phyloP scores from a whole-genome alignment of 2,797 vertebrate species.

The Crocidura indochinensis region DNA sequence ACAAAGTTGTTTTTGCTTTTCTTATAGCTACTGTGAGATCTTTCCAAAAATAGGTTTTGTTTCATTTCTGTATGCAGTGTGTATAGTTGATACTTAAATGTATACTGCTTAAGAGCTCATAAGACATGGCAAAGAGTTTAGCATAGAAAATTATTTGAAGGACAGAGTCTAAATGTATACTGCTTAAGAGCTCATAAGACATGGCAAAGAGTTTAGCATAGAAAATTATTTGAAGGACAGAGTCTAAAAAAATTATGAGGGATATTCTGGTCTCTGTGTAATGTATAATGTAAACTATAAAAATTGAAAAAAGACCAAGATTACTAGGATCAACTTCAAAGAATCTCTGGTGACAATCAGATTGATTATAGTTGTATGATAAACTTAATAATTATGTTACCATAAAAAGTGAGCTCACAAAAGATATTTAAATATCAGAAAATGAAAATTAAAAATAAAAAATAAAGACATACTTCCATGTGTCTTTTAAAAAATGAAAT shows the following conservation, averaged over 20 bases:
- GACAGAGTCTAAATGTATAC: constrained; percentile 48
- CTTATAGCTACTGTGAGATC: constrained; percentile 39
- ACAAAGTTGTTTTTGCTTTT: neutral
- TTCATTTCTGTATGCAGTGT: constrained; percentile 46
- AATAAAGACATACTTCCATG: constrained; percentile 29
- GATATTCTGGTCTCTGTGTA: constrained; percentile 48
- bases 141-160: neutral
- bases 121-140: constrained; percentile 39
- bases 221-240: neutral
- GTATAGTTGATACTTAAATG: neutral
- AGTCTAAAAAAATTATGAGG: constrained; percentile 28
- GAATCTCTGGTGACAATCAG: neutral
- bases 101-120: constrained; percentile 60
- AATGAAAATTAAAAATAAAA: constrained; percentile 55
- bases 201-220: constrained; percentile 16
- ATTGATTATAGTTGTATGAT: constrained; percentile 38
- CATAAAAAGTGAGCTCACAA: neutral
- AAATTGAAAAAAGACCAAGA: neutral
- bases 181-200: constrained; percentile 64
- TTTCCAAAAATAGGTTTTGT: constrained; percentile 57
- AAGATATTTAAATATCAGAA: constrained; percentile 51
- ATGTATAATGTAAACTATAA: constrained; percentile 28
- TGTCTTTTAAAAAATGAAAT: constrained; percentile 5
- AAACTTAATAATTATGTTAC: constrained; percentile 58
- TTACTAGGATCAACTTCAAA: constrained; percentile 43